Base-by-base conservation (phyloP, 2,888 invertebrate genomes). In the Amphipoea oculea region DNA sequence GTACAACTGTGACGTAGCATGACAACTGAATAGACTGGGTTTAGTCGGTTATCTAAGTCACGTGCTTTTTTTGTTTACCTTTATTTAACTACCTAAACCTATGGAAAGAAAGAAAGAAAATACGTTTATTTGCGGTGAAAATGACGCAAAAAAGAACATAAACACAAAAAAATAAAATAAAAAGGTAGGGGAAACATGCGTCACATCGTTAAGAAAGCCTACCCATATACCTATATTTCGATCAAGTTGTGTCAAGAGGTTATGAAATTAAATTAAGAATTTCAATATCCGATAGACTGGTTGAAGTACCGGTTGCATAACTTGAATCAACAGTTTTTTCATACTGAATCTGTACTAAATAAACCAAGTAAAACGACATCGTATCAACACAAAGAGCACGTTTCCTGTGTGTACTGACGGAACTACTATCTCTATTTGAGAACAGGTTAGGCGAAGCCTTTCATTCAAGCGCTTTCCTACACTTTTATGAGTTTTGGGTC, bases 391-490 rank as follows among this genome's bases (percentile, higher is more conserved):
- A 51, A 12, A 78, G 17, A 3, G 0, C 14, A 40, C 29, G 51
- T 29, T 40, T 51, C 20, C 40, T 48, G 2, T 36, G 17, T 60
- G 3, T 17, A 23, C 20, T 1, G 2, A 40, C n/a, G 7, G 29
- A 76, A 29, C 23, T 17, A n/a, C 17, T 69, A 42, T 54, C 14
- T n/a, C 17, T 63, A 23, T 29, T 29, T 23, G 6, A 36, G 17
- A 62, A 54, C 14, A 51, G 48, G 40, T n/a, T 62, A 36, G 20
- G 11, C 0, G 17, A 65, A 65, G 29, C 57, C 29, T 40, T 79
- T 57, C 2, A 79, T 66, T n/a, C 36, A 54, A 78, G 7, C 36
- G 54, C 51, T 65, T 48, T 66, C 4, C 48, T 72, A 54, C n/a
- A 69, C n/a, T 65, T 45, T n/a, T 29, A 57, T 48, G 45, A n/a